Evolutionary conservation across 2,113 vertebrate species (phyloP).

Genomic region (Rhadina sibilatrix): DNA sequence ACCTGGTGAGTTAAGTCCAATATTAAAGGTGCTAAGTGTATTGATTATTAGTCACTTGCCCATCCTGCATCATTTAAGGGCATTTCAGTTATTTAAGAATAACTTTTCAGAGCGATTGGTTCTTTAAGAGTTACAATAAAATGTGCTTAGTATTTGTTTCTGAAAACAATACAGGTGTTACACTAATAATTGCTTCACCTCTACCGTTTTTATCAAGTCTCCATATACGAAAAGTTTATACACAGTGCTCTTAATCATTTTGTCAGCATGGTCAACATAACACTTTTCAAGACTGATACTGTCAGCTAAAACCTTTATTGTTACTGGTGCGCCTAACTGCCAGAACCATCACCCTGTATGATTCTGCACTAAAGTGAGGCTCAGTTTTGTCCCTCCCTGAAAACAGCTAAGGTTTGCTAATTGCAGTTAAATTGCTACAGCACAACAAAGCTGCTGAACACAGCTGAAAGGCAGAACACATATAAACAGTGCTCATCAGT

Average conservation of each 20-base stretch:
- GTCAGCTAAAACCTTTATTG: background rate
- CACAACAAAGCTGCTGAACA: background rate
- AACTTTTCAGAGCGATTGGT: background rate
- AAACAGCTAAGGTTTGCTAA: background rate
- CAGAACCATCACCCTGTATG: background rate
- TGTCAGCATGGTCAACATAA: background rate
- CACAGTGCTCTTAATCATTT: background rate
- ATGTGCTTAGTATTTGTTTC: background rate
- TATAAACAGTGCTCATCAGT: background rate
- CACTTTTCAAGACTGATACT: background rate
- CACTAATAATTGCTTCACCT: background rate
- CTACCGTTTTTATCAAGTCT: background rate
- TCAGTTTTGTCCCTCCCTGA: background rate
- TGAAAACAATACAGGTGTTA: background rate
- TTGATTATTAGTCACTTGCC: background rate
- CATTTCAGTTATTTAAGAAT: background rate
- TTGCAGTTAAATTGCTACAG: background rate
- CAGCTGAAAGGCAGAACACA: background rate
- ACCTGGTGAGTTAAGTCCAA: background rate
- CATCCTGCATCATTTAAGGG: background rate
- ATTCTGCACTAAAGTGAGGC: background rate
- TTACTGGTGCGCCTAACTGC: background rate
- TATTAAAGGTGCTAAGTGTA: background rate
- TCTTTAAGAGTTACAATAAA: background rate
- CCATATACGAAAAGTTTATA: background rate